Conservation (phyloP, 2,888 invertebrate species). For the Pyrgus malvae region DNA sequence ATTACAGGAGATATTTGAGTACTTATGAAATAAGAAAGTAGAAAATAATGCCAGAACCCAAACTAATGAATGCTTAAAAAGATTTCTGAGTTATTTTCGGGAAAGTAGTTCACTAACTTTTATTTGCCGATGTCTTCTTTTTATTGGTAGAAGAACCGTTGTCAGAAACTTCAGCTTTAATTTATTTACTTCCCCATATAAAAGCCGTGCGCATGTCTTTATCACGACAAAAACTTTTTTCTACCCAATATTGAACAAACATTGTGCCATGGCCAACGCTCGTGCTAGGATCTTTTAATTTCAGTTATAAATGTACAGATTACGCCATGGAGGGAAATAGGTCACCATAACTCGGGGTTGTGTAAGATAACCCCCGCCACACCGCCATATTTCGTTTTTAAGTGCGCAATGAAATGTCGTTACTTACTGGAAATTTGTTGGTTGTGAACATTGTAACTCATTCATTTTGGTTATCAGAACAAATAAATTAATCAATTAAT, state of each 20-base stretch:
- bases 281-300: slow-evolving; percentile 16
- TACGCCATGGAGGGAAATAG: slow-evolving; percentile 48
- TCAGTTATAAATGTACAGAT: slow-evolving; percentile 27
- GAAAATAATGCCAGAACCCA: no score
- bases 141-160: no score
- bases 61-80: no score
- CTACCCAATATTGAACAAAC: slow-evolving; percentile 41
- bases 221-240: slow-evolving; percentile 6
- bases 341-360: slow-evolving; percentile 55
- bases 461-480: slow-evolving; percentile 6
- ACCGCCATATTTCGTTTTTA: slow-evolving; percentile 44
- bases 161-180: no score
- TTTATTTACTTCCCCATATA: no score
- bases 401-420: slow-evolving; percentile 15
- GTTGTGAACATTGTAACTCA: slow-evolving; percentile 1
- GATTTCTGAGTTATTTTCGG: no score
- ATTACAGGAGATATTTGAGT: no score
- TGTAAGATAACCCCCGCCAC: slow-evolving; percentile 55
- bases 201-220: no score
- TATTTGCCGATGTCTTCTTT: no score
- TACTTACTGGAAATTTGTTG: slow-evolving; percentile 27
- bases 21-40: no score
- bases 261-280: slow-evolving; percentile 26
- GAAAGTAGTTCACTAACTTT: no score
- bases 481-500: background rate